A percentile compares a stretch with the other conserved stretches of the same genome.
Conservation (phyloP, 2,113 vertebrate genomes). For the Grallaria varia region DNA sequence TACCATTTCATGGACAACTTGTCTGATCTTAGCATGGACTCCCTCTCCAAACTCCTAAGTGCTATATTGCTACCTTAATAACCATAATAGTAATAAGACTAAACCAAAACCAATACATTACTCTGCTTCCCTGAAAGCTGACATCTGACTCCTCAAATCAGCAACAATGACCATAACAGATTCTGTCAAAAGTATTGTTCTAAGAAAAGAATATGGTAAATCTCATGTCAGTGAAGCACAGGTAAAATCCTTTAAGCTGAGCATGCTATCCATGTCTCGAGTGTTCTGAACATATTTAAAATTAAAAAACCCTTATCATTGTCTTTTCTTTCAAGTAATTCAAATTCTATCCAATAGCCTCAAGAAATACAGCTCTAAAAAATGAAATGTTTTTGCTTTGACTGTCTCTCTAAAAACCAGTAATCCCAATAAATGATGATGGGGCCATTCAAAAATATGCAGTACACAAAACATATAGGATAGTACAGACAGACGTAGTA, state of each 20-base stretch:
- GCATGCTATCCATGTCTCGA: background rate
- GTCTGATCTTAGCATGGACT: conserved; percentile 23
- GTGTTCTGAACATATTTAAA: background rate
- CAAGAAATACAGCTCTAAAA: conserved; percentile 46
- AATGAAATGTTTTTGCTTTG: conserved; percentile 81
- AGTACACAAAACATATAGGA: conserved; percentile 80
- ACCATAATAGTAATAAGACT: background rate
- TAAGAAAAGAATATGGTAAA: background rate
- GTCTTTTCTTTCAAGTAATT: background rate
- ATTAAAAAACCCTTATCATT: background rate
- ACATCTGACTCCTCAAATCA: conserved; percentile 14
- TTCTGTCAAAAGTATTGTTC: conserved; percentile 24
- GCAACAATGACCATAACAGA: background rate
- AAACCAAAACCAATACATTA: conserved; percentile 19
- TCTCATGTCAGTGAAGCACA: background rate
- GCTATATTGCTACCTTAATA: conserved; percentile 18
- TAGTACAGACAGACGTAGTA: conserved; percentile 82
- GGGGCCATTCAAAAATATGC: conserved; percentile 77
- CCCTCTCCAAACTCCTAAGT: background rate
- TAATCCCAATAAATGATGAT: conserved; percentile 68
- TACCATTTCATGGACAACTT: conserved; percentile 15
- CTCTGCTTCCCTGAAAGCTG: conserved; percentile 36
- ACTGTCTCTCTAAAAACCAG: conserved; percentile 79
- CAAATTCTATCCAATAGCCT: conserved; percentile 48
- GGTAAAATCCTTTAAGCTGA: conserved; percentile 5